Percentiles rank a stretch among this genome's conserved stretches.
Evolutionary conservation across 2,888 invertebrate genomes (phyloP).

Genomic region (Agriopis leucophaearia): DNA sequence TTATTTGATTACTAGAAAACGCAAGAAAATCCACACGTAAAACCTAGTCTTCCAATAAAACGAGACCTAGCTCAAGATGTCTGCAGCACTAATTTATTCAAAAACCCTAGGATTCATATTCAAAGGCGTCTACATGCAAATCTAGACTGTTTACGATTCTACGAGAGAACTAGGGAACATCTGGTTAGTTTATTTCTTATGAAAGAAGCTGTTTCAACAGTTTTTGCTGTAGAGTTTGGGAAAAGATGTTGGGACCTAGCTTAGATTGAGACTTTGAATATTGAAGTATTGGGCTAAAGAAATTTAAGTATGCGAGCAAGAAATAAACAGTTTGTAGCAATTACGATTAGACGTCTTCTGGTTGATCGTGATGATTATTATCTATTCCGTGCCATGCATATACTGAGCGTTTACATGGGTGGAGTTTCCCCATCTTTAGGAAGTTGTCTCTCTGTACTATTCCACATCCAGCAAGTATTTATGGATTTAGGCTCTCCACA

Average conservation of each 20-base stretch:
- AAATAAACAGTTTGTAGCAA: no score
- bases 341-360: no score
- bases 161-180: conserved; percentile 21
- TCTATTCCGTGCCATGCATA: no score
- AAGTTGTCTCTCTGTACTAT: conserved; percentile 1
- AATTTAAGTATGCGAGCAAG: no score
- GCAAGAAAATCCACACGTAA: no score
- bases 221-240: conserved; percentile 12
- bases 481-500: conserved; percentile 49
- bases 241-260: background rate
- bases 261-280: background rate
- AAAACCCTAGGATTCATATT: conserved; percentile 48
- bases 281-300: background rate
- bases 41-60: conserved; percentile 9
- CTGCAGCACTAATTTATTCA: conserved; percentile 48
- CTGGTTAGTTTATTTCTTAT: conserved; percentile 37
- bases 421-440: background rate
- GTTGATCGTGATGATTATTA: no score
- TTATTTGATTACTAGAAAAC: no score
- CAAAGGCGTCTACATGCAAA: conserved; percentile 48
- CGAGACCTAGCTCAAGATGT: conserved; percentile 22
- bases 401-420: no score
- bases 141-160: conserved; percentile 47
- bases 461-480: conserved; percentile 51
- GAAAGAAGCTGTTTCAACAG: conserved; percentile 24